A percentile compares a stretch with the other conserved stretches of the same genome.
These are phyloP conservation scores for Urosaurus nigricauda DNA, from an alignment of 2,797 vertebrate species.

Conservation along the genomic window DNA sequence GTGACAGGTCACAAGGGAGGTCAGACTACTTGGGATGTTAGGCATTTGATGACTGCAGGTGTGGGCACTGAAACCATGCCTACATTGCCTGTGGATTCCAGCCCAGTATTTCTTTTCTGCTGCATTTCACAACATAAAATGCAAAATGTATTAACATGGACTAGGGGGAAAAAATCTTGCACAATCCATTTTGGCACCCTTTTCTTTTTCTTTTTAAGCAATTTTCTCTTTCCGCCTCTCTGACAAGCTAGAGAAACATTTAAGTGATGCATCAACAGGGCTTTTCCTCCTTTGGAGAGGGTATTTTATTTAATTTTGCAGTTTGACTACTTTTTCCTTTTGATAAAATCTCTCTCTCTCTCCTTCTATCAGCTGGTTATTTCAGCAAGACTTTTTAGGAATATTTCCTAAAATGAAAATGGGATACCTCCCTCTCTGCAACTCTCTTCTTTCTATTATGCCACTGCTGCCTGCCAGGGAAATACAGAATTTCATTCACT, in stretches of 20 bases:
- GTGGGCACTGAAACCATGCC: background rate
- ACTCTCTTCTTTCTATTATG: background rate
- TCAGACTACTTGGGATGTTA: background rate
- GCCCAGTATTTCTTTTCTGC: fast-evolving
- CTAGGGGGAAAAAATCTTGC: conserved; percentile 60
- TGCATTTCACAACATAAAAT: conserved; percentile 28
- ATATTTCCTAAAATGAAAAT: fast-evolving
- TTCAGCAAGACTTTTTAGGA: no score
- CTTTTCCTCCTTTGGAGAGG: conserved; percentile 49
- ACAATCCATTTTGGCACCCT: conserved; percentile 65
- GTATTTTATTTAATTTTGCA: conserved; percentile 66
- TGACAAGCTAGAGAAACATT: conserved; percentile 66
- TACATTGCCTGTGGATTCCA: background rate
- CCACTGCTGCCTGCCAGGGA: background rate
- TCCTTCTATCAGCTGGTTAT: background rate
- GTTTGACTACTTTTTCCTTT: conserved; percentile 49
- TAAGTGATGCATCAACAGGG: conserved; percentile 70
- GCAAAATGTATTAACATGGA: fast-evolving
- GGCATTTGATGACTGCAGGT: background rate
- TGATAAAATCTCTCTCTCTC: conserved; percentile 30
- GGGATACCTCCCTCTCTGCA: fast-evolving
- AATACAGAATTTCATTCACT: background rate
- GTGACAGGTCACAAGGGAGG: background rate
- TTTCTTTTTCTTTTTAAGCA: conserved; percentile 59
- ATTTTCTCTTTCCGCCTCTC: conserved; percentile 70